Base-by-base conservation (phyloP, 2,797 vertebrate species). In the Siniperca scherzeri region DNA sequence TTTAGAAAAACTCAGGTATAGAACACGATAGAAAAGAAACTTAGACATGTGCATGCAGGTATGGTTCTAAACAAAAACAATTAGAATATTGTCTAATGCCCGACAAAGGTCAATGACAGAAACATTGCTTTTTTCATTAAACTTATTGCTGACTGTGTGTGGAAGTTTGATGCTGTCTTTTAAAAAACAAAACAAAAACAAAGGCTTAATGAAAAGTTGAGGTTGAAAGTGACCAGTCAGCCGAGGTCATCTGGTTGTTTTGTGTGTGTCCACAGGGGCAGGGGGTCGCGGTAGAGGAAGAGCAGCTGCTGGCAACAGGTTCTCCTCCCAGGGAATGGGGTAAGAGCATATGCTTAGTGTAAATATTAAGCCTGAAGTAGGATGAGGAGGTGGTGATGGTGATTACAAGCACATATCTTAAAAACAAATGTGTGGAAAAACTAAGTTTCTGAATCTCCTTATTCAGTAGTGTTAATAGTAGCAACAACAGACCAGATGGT, bases 301-400 rank as follows among this genome's bases (percentile, higher is more conserved):
- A 96, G 98, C 96, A 92, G 91, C 95, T 94, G 95, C 86, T 76
- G 98, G 96, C 87, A 95, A 86, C 93, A 97, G 97, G 94, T 97
- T 98, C 95, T 97, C 97, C 92, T 91, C 96, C 81, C 98, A 98
- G 95, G 97, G 97, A 96, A 98, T 99, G 96, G 98, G 98, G 98
- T 99, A 96, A 96, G 97, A 93, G 77, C 44, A 27, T 70, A 17
- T 77, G 19, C 52, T 27, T 55, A 13, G 17, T 77, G 12, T 70
- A 19, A 44, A 25, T 86, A 30, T 40, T 69, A 62, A 70, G 2
- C 2, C 36, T 64, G 2, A 74, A 61, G 8, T 62, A 19, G 44
- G 6, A 46, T 65, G 17, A 36, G 69, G 87, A 92, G 91, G 30
- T 91, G 1, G 53, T 89, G 86, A 78, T 89, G 46, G 36, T 86